Conservation (phyloP, 2,797 vertebrate species). For the Neosilurus hyrtlii region DNA sequence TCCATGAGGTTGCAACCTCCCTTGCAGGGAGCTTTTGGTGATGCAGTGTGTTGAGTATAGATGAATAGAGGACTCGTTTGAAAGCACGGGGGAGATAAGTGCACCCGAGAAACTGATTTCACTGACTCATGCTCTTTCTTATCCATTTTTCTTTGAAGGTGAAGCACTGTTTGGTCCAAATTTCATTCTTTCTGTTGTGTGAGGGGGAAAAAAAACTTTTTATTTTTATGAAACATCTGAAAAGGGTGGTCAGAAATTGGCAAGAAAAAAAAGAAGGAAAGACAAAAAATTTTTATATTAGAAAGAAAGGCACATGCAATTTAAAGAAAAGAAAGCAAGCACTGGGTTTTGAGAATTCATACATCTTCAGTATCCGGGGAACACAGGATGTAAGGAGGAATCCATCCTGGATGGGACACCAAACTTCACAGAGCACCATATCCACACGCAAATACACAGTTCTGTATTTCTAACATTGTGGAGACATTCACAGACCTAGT, state of each 20-base stretch:
- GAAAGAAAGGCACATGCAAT: not conserved
- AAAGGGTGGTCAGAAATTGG: not conserved
- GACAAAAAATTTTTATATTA: not conserved
- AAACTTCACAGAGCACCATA: not conserved
- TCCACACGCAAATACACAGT: not conserved
- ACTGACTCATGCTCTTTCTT: slow-evolving; percentile 49
- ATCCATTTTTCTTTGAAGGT: slow-evolving; percentile 45
- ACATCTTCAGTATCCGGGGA: not conserved
- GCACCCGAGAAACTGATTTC: slow-evolving; percentile 46
- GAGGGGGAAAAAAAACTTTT: not conserved
- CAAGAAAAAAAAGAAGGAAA: not conserved
- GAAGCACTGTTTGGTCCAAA: slow-evolving; percentile 26
- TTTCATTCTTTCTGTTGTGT: slow-evolving; percentile 16
- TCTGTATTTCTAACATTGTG: too few species aligned
- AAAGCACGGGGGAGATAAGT: slow-evolving; percentile 34
- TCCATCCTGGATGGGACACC: not conserved
- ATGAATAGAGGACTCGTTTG: slow-evolving; percentile 26
- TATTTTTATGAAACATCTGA: not conserved
- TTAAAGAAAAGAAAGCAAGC: not conserved
- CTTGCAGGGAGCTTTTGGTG: slow-evolving; percentile 30
- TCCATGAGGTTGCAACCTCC: slow-evolving; percentile 41
- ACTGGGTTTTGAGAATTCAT: not conserved
- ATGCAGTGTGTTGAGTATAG: slow-evolving; percentile 24
- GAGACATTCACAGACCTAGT: too few species aligned
- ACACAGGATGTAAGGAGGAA: not conserved